Conservation (phyloP, 2,113 vertebrate genomes). For the Peromyscus polionotus region DNA sequence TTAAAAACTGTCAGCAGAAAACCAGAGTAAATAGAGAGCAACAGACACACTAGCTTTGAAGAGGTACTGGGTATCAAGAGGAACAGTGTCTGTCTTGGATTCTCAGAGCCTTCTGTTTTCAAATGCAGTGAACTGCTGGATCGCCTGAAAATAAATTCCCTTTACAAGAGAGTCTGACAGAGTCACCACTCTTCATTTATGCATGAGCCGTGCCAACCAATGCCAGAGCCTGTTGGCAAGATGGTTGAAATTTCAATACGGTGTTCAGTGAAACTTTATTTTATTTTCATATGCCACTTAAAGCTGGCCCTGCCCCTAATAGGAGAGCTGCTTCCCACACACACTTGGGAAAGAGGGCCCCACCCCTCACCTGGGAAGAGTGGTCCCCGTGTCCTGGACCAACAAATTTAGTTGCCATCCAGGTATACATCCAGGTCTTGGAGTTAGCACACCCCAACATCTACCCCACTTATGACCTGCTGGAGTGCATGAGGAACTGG, state of each 20-base stretch:
- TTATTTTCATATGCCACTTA: neutral
- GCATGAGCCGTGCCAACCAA: neutral
- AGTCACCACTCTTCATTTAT: conserved; percentile 18
- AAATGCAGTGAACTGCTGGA: neutral
- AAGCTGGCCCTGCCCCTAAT: neutral
- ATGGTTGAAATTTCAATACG: neutral
- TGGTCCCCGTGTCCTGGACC: neutral
- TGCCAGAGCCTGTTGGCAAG: neutral
- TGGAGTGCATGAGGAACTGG: neutral
- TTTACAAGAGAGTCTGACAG: neutral
- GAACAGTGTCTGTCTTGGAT: neutral
- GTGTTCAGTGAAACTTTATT: neutral
- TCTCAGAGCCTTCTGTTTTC: conserved; percentile 20
- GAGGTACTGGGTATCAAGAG: neutral
- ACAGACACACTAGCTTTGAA: neutral
- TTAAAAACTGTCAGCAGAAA: conserved; percentile 19
- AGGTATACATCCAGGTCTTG: neutral
- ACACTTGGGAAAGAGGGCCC: neutral
- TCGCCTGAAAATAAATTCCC: conserved; percentile 35
- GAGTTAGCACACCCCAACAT: neutral
- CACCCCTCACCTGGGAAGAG: neutral
- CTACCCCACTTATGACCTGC: neutral
- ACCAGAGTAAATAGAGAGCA: neutral
- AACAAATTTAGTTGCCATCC: neutral
- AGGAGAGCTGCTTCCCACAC: neutral